Base-by-base conservation (phyloP, 1,140 invertebrate species). In the Harpegnathos saltator region DNA sequence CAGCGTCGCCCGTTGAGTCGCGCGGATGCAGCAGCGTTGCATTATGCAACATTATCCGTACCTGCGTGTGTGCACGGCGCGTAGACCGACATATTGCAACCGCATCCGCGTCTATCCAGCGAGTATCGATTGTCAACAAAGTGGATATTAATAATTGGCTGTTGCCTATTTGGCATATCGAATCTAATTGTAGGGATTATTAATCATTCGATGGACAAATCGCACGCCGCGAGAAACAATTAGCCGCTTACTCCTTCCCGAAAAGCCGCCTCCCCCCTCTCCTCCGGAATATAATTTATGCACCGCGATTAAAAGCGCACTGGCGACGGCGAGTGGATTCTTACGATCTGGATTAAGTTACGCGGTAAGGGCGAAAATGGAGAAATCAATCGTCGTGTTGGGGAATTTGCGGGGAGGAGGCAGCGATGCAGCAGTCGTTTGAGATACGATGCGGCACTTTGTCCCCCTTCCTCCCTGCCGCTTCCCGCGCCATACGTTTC, bases 131-230 rank as follows among this genome's bases (percentile, higher is more conserved):
- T 78, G 29, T 69, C 33, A 69, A 58, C 44, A 33, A 68, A 68
- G 29, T 66, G 50, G 22, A 44, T 69, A 69, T 78, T 78, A 69
- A 69, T 59, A 68, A 15, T 78, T 68, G 12, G 3, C 19, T 44
- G 56, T 4, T 63, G 33, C 29, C 38, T 44, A 69, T 4, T 69
- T 9, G 5, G 11, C 17, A 56, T 48, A 62, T 65, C 38, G 26
- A 7, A 62, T 29, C 14, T 17, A 66, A 9, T 54, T 66, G 52
- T 50, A 14, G 44, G 38, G 50, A 12, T 11, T 24, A 65, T 75
- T 38, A 77, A 44, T 78, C 68, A 78, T 50, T 1, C 14, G 26
- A 69, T 29, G 14, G 68, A 78, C 58, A 69, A 52, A 69, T 69
- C 4, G 52, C 3, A 4, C 63, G 17, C n/a, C 33, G n/a, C n/a